These are phyloP conservation scores for Micropoecilia bifurca DNA, from an alignment of 2,797 vertebrate species.

Conservation along the genomic window DNA sequence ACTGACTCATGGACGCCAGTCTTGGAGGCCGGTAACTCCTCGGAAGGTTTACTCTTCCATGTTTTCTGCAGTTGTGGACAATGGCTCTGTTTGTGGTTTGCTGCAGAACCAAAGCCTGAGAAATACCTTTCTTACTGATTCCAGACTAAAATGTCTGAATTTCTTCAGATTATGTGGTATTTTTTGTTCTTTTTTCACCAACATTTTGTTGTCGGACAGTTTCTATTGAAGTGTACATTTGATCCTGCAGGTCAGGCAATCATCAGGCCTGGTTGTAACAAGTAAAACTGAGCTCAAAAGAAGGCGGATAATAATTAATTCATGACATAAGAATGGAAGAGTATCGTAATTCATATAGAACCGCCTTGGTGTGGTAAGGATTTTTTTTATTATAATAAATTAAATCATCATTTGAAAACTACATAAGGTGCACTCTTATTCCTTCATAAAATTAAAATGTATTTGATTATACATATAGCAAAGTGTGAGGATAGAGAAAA, in stretches of 20 bases:
- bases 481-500: neutral
- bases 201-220: neutral
- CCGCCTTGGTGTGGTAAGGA: neutral
- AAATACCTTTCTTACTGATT: neutral
- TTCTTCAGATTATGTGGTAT: neutral
- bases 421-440: neutral
- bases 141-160: neutral
- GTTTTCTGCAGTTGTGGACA: neutral
- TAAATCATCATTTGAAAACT: neutral
- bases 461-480: neutral
- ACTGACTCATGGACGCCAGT: neutral
- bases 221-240: neutral
- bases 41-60: neutral
- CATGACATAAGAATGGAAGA: neutral
- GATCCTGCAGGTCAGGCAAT: neutral
- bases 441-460: neutral
- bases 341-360: neutral
- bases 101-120: neutral
- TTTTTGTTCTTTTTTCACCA: neutral
- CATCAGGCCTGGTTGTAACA: neutral
- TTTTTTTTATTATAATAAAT: neutral
- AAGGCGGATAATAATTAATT: neutral
- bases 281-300: neutral
- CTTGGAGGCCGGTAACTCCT: neutral
- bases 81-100: neutral